Evolutionary conservation across 2,888 invertebrate species (phyloP), one percentile per base, ranked within the genome.

Genomic region (Silvanus unidentatus): DNA sequence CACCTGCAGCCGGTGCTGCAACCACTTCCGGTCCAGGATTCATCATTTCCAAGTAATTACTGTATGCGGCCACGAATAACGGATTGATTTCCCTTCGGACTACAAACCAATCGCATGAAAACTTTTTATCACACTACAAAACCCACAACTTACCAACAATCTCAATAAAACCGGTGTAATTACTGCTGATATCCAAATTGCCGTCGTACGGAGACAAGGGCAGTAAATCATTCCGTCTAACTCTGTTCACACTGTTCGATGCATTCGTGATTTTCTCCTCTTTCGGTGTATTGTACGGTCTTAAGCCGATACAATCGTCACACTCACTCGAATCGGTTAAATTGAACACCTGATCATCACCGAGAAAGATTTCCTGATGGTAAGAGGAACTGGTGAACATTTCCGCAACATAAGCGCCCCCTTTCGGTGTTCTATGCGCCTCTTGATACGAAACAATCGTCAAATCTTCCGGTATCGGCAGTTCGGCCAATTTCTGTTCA

Each of bases 151-250:
- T 69, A 87, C 89, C 84, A 57, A 88, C 83, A 9, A 91, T 77
- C 75, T 92, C 90, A 28, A 93, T 76, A 64, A 88, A 92, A 13
- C 88, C 84, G 0, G 91, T 90, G 57, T 94, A 94, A 65, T 88
- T 89, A 9, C 88, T 83, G 41, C 77, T 78, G 10, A 82, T 75
- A 61, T 90, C 87, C 39, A 94, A 75, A 42, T 74, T 76, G 0
- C 91, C 90, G 68, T 92, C 91, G 47, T 75, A 77, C 2, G 82
- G 76, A 15, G 73, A 68, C 52, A 72, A 55, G 10, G 68, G 66
- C 13, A 66, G 52, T 10, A 58, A 52, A 49, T 63, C 62, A 40
- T 67, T 58, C 42, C 68, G 56, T 51, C 67, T 58, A 28, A 65
- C 65, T 42, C 69, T 50, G 44, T 63, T 64, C 1, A 57, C 53